Conservation (phyloP, 2,113 vertebrate species). For the Burhinus oedicnemus region DNA sequence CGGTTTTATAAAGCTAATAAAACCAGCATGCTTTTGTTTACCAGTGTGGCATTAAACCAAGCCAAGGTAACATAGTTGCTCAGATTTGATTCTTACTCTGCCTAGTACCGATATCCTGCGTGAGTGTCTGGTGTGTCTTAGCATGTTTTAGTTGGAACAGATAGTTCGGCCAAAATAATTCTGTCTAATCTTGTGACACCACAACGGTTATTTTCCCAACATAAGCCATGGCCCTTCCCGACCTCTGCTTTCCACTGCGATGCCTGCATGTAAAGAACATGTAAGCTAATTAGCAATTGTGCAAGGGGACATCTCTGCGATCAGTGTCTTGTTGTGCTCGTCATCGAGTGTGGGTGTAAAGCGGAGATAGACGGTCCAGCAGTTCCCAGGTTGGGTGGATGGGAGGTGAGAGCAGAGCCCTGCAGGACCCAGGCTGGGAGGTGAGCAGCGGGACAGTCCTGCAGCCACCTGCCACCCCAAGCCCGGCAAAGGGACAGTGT, state of each 20-base stretch:
- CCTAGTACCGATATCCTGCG: neutral
- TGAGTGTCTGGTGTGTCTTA: neutral
- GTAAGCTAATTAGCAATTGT: fast-evolving
- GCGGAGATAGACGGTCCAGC: neutral
- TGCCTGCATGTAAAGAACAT: neutral
- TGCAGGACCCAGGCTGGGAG: fast-evolving
- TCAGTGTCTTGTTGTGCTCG: too few species aligned
- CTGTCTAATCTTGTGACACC: neutral
- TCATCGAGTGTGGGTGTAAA: fast-evolving
- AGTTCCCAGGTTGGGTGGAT: neutral
- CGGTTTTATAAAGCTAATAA: neutral
- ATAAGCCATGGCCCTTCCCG: neutral
- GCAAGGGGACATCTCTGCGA: fast-evolving
- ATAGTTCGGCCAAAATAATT: neutral
- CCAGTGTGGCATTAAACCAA: neutral
- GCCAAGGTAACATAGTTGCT: neutral
- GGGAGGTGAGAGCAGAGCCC: neutral
- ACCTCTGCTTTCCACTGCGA: neutral
- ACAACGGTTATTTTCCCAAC: neutral
- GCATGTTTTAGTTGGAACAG: neutral
- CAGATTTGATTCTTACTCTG: neutral
- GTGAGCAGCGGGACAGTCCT: neutral
- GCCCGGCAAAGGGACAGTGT: neutral
- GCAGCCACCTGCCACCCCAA: neutral
- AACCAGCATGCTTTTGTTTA: neutral